These are phyloP conservation scores for Cyphomyrus discorhynchus DNA, from an alignment of 2,113 vertebrate species.

Conservation along the genomic window DNA sequence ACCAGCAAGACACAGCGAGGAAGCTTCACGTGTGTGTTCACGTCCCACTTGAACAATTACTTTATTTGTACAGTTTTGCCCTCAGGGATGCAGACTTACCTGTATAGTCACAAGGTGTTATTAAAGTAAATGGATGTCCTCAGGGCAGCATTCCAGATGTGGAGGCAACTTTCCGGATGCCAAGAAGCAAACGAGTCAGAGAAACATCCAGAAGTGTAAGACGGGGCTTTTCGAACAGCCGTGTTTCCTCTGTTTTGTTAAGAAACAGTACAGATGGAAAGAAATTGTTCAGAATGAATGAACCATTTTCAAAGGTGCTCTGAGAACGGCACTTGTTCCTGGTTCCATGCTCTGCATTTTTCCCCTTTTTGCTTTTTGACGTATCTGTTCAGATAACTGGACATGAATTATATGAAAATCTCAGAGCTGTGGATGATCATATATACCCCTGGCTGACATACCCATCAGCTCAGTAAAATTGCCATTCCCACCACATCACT, in stretches of 20 bases:
- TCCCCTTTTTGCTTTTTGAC: not conserved
- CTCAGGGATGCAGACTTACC: slow-evolving; percentile 1
- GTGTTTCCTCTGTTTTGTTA: not conserved
- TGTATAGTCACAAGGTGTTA: slow-evolving; percentile 11
- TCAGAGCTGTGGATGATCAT: not conserved
- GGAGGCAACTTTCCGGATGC: not conserved
- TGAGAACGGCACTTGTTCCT: not conserved
- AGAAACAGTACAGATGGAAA: not conserved
- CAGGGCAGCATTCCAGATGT: slow-evolving; percentile 23
- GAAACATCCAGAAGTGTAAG: not conserved
- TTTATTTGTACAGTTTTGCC: not conserved
- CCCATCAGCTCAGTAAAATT: not conserved
- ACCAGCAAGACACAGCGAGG: not conserved
- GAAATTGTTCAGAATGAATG: not conserved
- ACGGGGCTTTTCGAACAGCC: not conserved
- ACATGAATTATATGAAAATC: not conserved
- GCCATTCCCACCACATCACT: not conserved
- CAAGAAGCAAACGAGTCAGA: not conserved
- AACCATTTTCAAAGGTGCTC: not conserved
- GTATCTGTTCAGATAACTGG: not conserved
- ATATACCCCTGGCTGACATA: not conserved
- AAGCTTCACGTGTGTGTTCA: not conserved
- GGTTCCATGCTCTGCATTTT: not conserved
- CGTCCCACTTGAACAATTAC: not conserved
- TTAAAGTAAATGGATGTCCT: not conserved